Evolutionary conservation across 2,797 vertebrate species (phyloP).

Genomic region (Gila robusta): DNA sequence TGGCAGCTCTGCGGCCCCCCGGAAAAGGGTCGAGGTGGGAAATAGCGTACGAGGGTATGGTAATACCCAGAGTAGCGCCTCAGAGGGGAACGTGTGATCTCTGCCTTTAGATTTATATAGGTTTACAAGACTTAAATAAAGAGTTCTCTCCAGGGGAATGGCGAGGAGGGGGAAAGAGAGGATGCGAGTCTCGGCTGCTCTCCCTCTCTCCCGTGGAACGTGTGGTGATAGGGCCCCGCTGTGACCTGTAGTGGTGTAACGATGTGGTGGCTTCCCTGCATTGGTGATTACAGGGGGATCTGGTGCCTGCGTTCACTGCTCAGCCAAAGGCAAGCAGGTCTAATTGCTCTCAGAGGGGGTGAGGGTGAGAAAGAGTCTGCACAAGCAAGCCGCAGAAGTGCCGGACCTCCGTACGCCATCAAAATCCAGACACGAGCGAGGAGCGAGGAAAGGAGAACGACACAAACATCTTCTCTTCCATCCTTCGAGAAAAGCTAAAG

Average conservation of each 20-base stretch:
- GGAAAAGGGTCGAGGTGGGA: slow-evolving; percentile 53
- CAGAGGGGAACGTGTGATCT: slow-evolving; percentile 55
- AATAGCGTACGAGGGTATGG: slow-evolving; percentile 53
- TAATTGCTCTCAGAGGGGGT: slow-evolving; percentile 82
- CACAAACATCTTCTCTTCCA: background rate
- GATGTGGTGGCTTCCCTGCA: slow-evolving; percentile 64
- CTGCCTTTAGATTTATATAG: slow-evolving; percentile 64
- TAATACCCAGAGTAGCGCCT: slow-evolving; percentile 58
- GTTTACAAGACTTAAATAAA: slow-evolving; percentile 66
- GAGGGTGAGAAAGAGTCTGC: slow-evolving; percentile 59
- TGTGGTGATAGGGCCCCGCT: slow-evolving; percentile 57
- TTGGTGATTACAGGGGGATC: slow-evolving; percentile 68
- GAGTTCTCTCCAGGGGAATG: slow-evolving; percentile 59
- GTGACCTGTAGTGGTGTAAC: slow-evolving; percentile 69
- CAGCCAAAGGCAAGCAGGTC: slow-evolving; percentile 73
- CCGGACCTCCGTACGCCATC: slow-evolving; percentile 50
- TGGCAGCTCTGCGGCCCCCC: slow-evolving; percentile 59
- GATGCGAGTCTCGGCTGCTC: slow-evolving; percentile 42
- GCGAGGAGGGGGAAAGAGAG: slow-evolving; percentile 34
- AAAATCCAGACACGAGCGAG: slow-evolving; percentile 29
- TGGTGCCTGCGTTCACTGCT: slow-evolving; percentile 72
- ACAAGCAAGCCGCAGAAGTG: slow-evolving; percentile 69
- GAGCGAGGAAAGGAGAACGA: slow-evolving; percentile 38
- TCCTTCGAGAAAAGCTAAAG: slow-evolving; percentile 54
- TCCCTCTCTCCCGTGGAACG: slow-evolving; percentile 47